phyloP scores from a whole-genome alignment of 2,113 vertebrate genomes.

The Tinamus guttatus region DNA sequence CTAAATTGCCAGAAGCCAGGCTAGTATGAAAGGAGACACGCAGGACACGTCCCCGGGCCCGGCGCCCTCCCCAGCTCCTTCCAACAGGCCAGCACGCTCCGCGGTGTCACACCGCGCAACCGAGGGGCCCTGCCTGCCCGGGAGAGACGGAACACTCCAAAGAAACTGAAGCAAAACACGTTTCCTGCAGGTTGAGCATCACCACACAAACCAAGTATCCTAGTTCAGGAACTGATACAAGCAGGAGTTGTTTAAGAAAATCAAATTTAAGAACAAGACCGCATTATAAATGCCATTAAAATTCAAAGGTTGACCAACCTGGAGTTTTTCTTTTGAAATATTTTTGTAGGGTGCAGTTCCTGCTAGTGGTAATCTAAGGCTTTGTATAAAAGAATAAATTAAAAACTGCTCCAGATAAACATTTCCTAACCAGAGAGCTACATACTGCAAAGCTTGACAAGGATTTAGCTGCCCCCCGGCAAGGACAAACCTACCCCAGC shows the following conservation, averaged over 20 bases:
- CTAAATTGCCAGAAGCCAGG: neutral
- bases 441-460: neutral
- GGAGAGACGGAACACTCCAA: neutral
- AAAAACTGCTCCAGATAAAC: neutral
- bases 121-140: fast-evolving
- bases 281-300: neutral
- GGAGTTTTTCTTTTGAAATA: neutral
- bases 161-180: neutral
- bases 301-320: neutral
- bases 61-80: neutral
- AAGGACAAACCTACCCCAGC: neutral
- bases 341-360: fast-evolving
- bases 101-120: fast-evolving
- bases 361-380: neutral
- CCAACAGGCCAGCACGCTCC: neutral
- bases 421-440: neutral
- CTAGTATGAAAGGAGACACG: neutral
- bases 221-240: neutral
- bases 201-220: neutral
- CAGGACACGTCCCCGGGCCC: neutral
- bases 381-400: neutral
- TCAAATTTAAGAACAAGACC: neutral
- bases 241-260: neutral
- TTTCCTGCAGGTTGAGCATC: neutral
- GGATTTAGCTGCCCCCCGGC: neutral